phyloP scores from a whole-genome alignment of 2,797 vertebrate species.

The Mionectes olivaceus region DNA sequence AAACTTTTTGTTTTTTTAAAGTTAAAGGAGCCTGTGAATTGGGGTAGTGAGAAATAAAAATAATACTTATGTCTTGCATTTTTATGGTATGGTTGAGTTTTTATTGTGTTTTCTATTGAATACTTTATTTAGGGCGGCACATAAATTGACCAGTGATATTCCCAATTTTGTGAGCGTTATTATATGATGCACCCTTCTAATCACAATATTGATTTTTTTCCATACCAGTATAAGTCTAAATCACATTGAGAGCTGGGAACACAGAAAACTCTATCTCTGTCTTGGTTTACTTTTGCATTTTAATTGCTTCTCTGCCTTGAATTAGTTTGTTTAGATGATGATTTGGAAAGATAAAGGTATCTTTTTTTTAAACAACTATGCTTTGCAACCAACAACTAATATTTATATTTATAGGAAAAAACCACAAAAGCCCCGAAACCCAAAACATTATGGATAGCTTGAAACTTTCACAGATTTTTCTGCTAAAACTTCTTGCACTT shows the following conservation, averaged over 20 bases:
- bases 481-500: not conserved
- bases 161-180: not conserved
- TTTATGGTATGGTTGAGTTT: not conserved
- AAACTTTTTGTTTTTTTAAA: not conserved
- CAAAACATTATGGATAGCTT: not conserved
- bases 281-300: not conserved
- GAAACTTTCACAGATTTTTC: not conserved
- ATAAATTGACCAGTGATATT: not conserved
- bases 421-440: fast-evolving
- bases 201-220: not conserved
- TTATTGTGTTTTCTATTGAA: not conserved
- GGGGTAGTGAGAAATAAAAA: not conserved
- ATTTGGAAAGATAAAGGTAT: not conserved
- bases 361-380: not conserved
- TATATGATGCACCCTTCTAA: not conserved
- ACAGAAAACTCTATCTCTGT: not conserved
- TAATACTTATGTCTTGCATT: not conserved
- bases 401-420: not conserved
- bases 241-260: not conserved
- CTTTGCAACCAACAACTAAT: not conserved
- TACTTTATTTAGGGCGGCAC: not conserved
- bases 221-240: not conserved
- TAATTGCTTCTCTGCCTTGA: not conserved
- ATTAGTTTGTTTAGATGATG: not conserved
- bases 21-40: not conserved